Evolutionary conservation across 1,140 invertebrate species (phyloP), one percentile per base, ranked within the genome.

Genomic region (Hyles vespertilio): DNA sequence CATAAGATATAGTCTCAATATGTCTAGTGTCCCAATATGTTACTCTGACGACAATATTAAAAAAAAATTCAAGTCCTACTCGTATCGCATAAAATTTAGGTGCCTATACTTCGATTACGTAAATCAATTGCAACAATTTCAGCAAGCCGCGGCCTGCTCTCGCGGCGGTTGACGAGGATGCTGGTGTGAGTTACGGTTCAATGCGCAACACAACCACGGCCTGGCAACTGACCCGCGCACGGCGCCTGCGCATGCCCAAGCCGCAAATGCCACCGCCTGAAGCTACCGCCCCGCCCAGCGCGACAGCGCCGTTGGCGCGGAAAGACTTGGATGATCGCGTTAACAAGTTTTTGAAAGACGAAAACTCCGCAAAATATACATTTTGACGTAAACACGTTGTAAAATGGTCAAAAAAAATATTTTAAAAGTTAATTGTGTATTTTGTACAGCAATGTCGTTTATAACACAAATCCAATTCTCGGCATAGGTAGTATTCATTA

Each of bases 211-310:
- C 69, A 5, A 80, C 73, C 44, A 69, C 78, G 5, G 51, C 79
- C 0, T 88, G 85, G 85, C 83, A 83, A 51, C 58, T 88, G 22
- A 84, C 70, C 2, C 72, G 85, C 46, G 85, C 85, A 34, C 73
- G 85, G 4, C 71, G 78, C 3, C 76, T 86, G 43, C 72, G 82
- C 51, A 56, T 65, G 49, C 79, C 83, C 0, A 84, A 81, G 59
- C 78, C 59, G 3, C 65, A 68, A n/a, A 46, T 67, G 55, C 75
- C 74, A 3, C 46, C 74, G 2, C 74, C 72, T 22, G 82, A 81
- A 68, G 75, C 73, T 1, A 74, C 61, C 11, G 74, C 70, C 4
- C 74, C 72, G 3, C 77, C 79, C 1, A 75, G 58, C 10, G 70
- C 72, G 45, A 65, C 72, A 3, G 79, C 79, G 10, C 77, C 78